Evolutionary conservation across 2,113 vertebrate genomes (phyloP).

Genomic region (Lampris megalopsis): DNA sequence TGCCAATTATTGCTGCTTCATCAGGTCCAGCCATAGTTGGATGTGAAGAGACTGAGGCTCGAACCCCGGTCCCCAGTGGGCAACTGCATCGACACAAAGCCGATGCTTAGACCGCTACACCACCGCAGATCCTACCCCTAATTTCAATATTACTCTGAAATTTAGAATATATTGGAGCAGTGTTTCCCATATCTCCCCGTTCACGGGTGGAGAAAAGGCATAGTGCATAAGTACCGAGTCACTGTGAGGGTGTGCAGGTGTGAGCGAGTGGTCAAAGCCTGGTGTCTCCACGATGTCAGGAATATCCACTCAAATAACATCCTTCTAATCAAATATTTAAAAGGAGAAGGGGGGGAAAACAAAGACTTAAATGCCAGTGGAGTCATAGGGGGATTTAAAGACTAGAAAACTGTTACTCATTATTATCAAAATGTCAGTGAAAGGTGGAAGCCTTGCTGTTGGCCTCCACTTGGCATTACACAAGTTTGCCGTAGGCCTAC

Average conservation of each 20-base stretch:
- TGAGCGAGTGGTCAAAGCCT: conserved; percentile 45
- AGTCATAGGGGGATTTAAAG: conserved; percentile 64
- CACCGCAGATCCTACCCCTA: no score
- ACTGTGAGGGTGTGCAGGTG: conserved; percentile 20
- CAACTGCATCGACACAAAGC: no score
- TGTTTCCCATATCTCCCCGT: background rate
- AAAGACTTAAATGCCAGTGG: conserved; percentile 69
- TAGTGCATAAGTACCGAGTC: background rate
- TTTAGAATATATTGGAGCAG: no score
- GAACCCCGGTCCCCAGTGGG: no score
- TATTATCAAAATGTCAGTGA: conserved; percentile 67
- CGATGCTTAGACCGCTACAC: no score
- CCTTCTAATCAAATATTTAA: conserved; percentile 78
- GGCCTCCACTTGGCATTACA: conserved; percentile 30
- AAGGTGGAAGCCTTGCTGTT: conserved; percentile 28
- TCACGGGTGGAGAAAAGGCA: conserved; percentile 1
- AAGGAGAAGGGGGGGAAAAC: conserved; percentile 46
- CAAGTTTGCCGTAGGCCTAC: conserved; percentile 45
- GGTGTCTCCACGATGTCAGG: conserved; percentile 39
- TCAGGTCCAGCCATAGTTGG: no score
- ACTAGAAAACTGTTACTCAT: conserved; percentile 63
- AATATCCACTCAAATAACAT: conserved; percentile 63
- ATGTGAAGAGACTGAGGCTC: no score
- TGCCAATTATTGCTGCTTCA: no score
- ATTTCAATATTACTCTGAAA: no score